Evolutionary conservation across 2,113 vertebrate species (phyloP), one percentile per base, ranked within the genome.

Genomic region (Anhinga rufa): DNA sequence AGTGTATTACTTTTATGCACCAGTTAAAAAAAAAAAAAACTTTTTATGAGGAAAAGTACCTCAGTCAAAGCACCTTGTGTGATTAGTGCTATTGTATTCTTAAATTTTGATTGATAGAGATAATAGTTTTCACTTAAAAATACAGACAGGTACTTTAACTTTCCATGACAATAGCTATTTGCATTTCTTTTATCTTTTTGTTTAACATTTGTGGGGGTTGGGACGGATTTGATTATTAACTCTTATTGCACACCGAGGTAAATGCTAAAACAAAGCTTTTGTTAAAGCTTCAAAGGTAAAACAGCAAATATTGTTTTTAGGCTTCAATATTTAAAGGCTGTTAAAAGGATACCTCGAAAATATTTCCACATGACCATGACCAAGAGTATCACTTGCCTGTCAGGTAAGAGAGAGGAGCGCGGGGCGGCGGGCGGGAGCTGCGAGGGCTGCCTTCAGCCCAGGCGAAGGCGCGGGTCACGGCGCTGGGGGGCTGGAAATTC

Each of bases 61-160:
- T 98, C 98, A 93, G 88, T 98, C 98, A 98, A 98, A 97, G 98
- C 97, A 98, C 98, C 98, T 98, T 98, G 97, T 98, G 98, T 98
- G 98, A 98, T 98, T 98, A 98, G 98, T 76, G 95, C 98, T 98
- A 98, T 98, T 98, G 98, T 98, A 98, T 98, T 98, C 98, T 98
- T 98, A 98, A 98, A 98, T 98, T 98, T 98, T 98, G 98, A 98
- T 98, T 98, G 98, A 98, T 98, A 98, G 98, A 98, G 98, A 98
- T 98, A 98, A 98, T 98, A 98, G 98, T 98, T 98, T 98, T 98
- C 98, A 98, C 98, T 98, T 98, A 98, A 98, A 98, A 98, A 98
- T 98, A 98, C 98, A 98, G 98, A 98, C 98, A 98, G 98, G 98
- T 98, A 98, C 98, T 98, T 98, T 98, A 98, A 98, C 98, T 98